Evolutionary conservation across 2,113 vertebrate genomes (phyloP).

Genomic region (Struthidea cinerea): DNA sequence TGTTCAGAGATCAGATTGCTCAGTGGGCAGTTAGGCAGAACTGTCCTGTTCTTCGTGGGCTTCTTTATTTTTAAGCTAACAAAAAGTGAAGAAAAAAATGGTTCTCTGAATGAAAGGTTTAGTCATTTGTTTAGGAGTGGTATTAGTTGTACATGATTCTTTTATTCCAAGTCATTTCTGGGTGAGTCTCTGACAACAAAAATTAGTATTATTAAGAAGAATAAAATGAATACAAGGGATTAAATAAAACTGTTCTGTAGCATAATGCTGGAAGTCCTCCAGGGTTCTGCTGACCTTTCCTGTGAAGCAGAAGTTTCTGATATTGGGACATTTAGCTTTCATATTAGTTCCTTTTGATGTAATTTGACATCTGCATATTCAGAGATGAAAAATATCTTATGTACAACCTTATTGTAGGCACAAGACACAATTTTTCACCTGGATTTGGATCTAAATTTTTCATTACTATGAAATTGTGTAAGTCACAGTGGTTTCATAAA

Average conservation of each 20-base stretch:
- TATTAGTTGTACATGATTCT: background rate
- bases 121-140: background rate
- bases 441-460: background rate
- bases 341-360: background rate
- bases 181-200: background rate
- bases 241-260: background rate
- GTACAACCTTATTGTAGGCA: background rate
- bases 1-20: background rate
- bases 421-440: background rate
- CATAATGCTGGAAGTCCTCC: background rate
- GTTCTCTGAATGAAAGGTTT: background rate
- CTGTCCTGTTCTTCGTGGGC: background rate
- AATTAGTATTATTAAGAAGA: background rate
- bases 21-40: background rate
- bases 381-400: background rate
- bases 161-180: background rate
- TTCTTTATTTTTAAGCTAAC: background rate
- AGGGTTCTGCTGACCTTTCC: background rate
- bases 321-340: background rate
- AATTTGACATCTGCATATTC: background rate
- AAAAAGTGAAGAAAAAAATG: background rate
- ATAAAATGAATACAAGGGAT: background rate
- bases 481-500: background rate
- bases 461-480: background rate
- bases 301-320: background rate